A percentile compares a stretch with the other conserved stretches of the same genome.
Conservation (phyloP, 1,140 invertebrate species). For the Octopus bimaculoides region DNA sequence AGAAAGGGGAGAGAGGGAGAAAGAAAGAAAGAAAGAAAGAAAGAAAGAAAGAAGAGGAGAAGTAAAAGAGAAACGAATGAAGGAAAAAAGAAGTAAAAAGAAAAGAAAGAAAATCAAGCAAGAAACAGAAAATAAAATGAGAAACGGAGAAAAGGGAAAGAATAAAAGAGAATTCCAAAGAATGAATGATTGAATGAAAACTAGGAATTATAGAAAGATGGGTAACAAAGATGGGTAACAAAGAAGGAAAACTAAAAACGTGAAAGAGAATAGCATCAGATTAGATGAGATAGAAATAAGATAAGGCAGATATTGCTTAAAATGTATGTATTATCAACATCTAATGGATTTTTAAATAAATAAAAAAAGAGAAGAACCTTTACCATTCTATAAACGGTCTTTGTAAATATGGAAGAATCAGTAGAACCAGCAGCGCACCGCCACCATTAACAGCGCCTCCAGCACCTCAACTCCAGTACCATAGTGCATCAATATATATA, state of each 20-base stretch:
- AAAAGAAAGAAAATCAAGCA: not conserved
- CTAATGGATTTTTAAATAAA: no score
- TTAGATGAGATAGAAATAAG: no score
- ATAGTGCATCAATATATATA: not conserved
- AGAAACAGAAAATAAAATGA: not conserved
- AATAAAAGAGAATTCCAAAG: not conserved
- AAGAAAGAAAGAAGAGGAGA: not conserved
- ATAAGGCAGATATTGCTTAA: no score
- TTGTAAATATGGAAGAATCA: no score
- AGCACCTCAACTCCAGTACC: not conserved
- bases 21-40: not conserved
- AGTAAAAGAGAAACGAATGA: not conserved
- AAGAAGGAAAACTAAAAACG: no score
- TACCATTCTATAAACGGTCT: no score
- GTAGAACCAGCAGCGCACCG: no score
- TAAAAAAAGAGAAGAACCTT: no score
- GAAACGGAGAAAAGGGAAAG: not conserved
- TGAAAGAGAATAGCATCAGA: no score
- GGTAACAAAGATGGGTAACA: no score
- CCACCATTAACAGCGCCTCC: no score
- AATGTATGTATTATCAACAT: no score
- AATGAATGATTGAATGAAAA: not conserved
- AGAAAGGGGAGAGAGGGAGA: not conserved
- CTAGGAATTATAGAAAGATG: not conserved
- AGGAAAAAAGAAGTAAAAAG: not conserved